Base-by-base conservation (phyloP, 2,888 invertebrate genomes). In the Tenthredo distinguenda region DNA sequence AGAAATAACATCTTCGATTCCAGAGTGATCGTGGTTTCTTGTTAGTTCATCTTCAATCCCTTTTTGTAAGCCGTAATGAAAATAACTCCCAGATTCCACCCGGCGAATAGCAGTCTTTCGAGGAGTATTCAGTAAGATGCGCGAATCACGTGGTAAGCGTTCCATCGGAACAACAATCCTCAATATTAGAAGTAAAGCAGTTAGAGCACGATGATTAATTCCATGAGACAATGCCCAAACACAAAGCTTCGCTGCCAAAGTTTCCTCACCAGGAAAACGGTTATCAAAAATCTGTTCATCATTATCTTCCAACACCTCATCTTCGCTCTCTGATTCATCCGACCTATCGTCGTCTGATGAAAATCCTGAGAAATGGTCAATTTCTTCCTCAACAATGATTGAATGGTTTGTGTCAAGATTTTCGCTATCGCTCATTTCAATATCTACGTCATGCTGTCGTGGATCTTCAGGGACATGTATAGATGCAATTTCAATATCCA, bases 141-240 rank as follows among this genome's bases (percentile, higher is more conserved):
- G 74, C 21, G 74, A 43, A 21, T 74, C 74, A 12, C 74, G 74
- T 1, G 74, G 74, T 21, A 74, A 5, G 21, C 40, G 15, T 72
- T 72, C 43, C 40, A 72, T 72, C 15, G 72, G 72, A 72, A 72
- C 40, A 72, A 43, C 12, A 43, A 40, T 74, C 5, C 43, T 40
- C 4, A 74, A 43, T 74, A 74, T 74, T 26, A 74, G 5, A 74
- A 74, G 74, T 21, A 74, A 74, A 6, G 74, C 74, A 74, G n/a
- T 74, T 4, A 74, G 74, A 21, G 74, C 74, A 10, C 43, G 43
- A 21, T 74, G 74, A 74, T 40, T 74, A 10, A 74, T 74, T 12
- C 74, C 37, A 43, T 43, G 43, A 43, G 34, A 21, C 9, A 74
- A 40, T 12, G 43, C 74, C 74, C 74, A 74, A 74, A 74, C 43